A percentile compares a stretch with the other conserved stretches of the same genome.
phyloP scores from a whole-genome alignment of 2,797 vertebrate genomes.

The Cygnus olor region DNA sequence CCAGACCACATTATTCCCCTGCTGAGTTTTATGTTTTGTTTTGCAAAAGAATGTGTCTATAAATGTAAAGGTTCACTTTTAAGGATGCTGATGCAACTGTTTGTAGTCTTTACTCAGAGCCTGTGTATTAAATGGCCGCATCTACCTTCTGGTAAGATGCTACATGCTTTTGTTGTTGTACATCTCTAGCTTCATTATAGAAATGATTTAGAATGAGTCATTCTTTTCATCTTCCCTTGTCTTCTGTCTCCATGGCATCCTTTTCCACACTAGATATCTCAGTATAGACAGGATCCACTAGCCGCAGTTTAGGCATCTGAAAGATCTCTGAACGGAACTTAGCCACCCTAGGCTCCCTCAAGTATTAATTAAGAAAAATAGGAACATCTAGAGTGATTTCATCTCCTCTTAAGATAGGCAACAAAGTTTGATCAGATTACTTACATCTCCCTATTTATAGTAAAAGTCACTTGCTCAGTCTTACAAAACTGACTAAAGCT shows the following conservation, averaged over 20 bases:
- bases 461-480: background rate
- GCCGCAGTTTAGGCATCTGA: background rate
- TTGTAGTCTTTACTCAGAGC: constrained; percentile 1
- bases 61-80: constrained; percentile 18
- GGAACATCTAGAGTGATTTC: background rate
- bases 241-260: background rate
- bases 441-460: background rate
- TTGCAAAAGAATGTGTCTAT: constrained; percentile 5
- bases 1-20: background rate
- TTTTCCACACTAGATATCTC: background rate
- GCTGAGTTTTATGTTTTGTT: constrained; percentile 48
- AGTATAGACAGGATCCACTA: background rate
- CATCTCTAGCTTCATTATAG: background rate
- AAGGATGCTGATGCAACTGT: constrained; percentile 26
- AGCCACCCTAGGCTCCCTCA: background rate
- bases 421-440: background rate
- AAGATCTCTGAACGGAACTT: background rate
- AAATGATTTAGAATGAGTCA: background rate
- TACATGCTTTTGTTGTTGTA: background rate
- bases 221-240: background rate
- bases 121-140: background rate
- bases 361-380: background rate
- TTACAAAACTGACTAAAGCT: background rate
- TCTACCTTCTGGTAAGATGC: constrained; percentile 35
- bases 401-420: background rate